phyloP scores from a whole-genome alignment of 2,888 invertebrate species.

The Fissipunctia ypsillon region DNA sequence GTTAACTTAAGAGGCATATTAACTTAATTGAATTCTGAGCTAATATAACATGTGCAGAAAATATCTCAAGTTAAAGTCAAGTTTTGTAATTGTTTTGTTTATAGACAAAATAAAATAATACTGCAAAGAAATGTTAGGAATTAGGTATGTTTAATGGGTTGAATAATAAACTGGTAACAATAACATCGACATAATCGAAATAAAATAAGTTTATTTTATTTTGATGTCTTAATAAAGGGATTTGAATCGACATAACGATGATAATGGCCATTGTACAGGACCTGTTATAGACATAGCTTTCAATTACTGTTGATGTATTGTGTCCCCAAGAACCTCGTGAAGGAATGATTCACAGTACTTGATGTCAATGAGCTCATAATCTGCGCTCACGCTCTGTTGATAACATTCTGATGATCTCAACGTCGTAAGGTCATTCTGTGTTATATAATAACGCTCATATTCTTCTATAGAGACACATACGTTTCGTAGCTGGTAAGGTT shows the following conservation, averaged over 20 bases:
- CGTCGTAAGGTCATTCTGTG: constrained; percentile 28
- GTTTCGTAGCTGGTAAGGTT: not conserved
- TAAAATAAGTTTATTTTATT: not conserved
- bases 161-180: no score
- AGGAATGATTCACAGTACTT: constrained; percentile 22
- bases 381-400: constrained; percentile 29
- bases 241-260: constrained; percentile 1
- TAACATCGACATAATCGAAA: not conserved
- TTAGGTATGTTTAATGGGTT: no score
- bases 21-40: constrained; percentile 22
- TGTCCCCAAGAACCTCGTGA: constrained; percentile 21
- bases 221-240: not conserved
- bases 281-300: not conserved
- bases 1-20: constrained; percentile 39
- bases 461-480: not conserved
- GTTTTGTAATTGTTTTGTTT: not conserved
- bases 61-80: not conserved
- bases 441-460: constrained; percentile 20
- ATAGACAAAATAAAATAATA: not conserved
- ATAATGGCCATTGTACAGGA: not conserved
- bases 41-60: not conserved
- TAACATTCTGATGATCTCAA: constrained; percentile 36
- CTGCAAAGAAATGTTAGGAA: not conserved
- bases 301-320: constrained; percentile 29
- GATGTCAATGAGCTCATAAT: constrained; percentile 52